Conservation (phyloP, 2,888 invertebrate species). For the Oligia strigilis region DNA sequence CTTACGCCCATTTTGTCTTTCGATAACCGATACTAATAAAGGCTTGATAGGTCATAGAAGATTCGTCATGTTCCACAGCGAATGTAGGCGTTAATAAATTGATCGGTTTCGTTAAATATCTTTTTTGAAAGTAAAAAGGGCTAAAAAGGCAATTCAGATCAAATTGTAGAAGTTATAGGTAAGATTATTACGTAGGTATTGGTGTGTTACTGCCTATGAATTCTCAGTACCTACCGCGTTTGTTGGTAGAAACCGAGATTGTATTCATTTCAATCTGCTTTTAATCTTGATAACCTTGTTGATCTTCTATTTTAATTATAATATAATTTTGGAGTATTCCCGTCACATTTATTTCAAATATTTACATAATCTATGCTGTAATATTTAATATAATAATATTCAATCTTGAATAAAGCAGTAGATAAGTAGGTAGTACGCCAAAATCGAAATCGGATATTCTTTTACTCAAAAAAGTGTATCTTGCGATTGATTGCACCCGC, state of each 20-base stretch:
- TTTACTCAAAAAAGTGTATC: neutral
- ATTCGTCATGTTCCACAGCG: conserved; percentile 57
- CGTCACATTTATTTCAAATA: too few relatives aligned
- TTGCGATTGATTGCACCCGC: neutral
- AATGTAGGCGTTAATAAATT: conserved; percentile 34
- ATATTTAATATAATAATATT: too few relatives aligned
- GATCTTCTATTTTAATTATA: too few relatives aligned
- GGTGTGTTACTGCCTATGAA: neutral
- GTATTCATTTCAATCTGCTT: neutral
- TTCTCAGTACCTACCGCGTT: neutral
- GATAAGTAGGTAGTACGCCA: neutral
- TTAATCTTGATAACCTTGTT: too few relatives aligned
- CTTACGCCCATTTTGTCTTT: conserved; percentile 52
- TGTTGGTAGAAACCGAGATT: neutral
- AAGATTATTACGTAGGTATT: neutral
- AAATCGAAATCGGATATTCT: neutral
- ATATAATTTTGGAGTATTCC: too few relatives aligned
- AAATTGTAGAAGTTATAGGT: neutral
- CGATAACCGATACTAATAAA: conserved; percentile 55
- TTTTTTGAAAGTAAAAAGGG: conserved; percentile 42
- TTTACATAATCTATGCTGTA: too few relatives aligned
- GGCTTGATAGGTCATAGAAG: conserved; percentile 49
- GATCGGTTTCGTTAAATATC: conserved; percentile 11
- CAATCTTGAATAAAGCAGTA: neutral
- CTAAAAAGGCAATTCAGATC: conserved; percentile 23